Percentiles rank a stretch among this genome's conserved stretches.
phyloP scores from a whole-genome alignment of 1,140 invertebrate species.

The Ceratosolen solmsi region DNA sequence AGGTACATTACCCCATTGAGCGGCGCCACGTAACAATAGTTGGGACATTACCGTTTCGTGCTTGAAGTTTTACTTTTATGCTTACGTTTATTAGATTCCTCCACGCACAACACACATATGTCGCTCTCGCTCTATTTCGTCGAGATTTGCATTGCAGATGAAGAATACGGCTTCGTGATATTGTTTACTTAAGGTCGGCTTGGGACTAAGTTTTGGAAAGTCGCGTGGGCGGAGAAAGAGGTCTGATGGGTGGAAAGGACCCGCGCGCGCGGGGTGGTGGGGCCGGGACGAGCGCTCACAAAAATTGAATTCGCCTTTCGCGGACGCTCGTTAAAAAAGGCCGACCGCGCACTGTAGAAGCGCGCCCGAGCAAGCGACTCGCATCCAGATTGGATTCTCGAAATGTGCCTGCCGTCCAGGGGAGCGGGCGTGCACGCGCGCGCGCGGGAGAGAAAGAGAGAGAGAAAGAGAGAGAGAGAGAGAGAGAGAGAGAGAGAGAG shows the following conservation, averaged over 20 bases:
- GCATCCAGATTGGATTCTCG: slow-evolving; percentile 24
- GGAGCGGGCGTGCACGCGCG: background rate
- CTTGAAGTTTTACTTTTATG: too few relatives aligned
- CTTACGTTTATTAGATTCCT: too few relatives aligned
- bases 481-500: background rate
- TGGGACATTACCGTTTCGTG: too few relatives aligned
- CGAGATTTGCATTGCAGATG: too few relatives aligned
- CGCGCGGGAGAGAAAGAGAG: background rate
- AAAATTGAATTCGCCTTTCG: background rate
- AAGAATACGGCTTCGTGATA: too few relatives aligned
- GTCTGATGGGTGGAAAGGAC: background rate
- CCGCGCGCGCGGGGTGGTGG: background rate
- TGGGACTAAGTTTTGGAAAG: background rate
- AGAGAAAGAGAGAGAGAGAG: background rate
- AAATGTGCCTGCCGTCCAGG: background rate
- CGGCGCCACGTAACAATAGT: too few relatives aligned
- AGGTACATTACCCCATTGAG: too few relatives aligned
- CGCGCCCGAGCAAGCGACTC: background rate
- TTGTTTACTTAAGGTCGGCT: background rate
- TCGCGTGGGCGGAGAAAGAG: background rate
- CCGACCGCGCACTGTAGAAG: background rate
- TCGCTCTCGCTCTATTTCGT: too few relatives aligned
- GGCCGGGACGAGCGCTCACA: background rate
- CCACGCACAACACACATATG: too few relatives aligned
- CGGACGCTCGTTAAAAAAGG: background rate